Conservation (phyloP, 2,888 invertebrate species). For the Hirtodrosophila trivittata region DNA sequence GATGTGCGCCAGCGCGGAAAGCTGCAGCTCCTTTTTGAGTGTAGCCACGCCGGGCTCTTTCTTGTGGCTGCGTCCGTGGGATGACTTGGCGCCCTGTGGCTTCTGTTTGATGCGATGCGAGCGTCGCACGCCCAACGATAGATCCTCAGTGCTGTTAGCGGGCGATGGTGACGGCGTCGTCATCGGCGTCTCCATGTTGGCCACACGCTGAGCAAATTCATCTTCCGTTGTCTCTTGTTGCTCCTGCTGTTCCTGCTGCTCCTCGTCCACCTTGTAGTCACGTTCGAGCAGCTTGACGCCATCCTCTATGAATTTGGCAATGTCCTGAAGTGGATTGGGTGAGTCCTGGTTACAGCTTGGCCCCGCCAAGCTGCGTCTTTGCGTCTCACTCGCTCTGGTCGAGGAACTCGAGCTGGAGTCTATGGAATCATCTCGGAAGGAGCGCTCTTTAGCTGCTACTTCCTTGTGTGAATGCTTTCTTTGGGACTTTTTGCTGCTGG, state of each 20-base stretch:
- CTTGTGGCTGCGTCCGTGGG: constrained; percentile 84
- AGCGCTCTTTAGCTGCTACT: background rate
- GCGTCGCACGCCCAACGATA: constrained; percentile 86
- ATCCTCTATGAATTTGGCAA: constrained; percentile 82
- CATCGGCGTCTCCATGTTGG: constrained; percentile 70
- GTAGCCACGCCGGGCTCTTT: constrained; percentile 86
- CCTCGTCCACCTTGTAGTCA: constrained; percentile 76
- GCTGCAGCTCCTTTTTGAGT: constrained; percentile 80
- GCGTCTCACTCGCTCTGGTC: constrained; percentile 3
- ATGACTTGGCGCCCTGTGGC: constrained; percentile 83
- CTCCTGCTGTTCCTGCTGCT: constrained; percentile 52
- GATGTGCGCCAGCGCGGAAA: constrained; percentile 78
- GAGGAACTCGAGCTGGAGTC: constrained; percentile 32
- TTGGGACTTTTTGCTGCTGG: constrained; percentile 24
- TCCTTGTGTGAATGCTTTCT: constrained; percentile 27
- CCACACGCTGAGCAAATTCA: constrained; percentile 53
- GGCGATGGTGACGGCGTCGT: constrained; percentile 67
- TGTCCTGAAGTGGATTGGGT: constrained; percentile 80
- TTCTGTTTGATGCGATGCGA: constrained; percentile 91
- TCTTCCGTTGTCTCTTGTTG: constrained; percentile 27
- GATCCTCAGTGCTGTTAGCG: constrained; percentile 35
- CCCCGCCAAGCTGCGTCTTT: constrained; percentile 16
- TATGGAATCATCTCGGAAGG: constrained; percentile 29
- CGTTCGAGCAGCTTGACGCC: constrained; percentile 81
- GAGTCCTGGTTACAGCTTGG: constrained; percentile 55